A percentile compares a stretch with the other conserved stretches of the same genome.
Evolutionary conservation across 2,113 vertebrate species (phyloP).

Genomic region (Sula dactylatra): DNA sequence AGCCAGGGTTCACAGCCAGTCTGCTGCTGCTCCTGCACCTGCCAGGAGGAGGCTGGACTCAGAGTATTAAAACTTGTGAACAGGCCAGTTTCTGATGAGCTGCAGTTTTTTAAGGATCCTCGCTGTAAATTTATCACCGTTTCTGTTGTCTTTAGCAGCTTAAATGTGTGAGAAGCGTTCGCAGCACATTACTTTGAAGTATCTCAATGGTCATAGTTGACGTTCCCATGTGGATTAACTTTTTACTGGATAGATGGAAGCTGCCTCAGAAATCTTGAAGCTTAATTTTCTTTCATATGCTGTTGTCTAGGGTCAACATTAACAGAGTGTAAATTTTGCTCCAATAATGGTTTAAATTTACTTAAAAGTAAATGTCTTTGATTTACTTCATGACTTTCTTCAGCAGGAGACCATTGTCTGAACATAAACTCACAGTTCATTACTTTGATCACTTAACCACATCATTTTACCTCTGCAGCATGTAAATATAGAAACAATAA

Average conservation of each 20-base stretch:
- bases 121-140: background rate
- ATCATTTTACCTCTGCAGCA: background rate
- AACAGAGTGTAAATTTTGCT: background rate
- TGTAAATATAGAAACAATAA: background rate
- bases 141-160: background rate
- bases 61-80: background rate
- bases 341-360: background rate
- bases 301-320: background rate
- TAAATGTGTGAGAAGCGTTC: background rate
- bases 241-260: background rate
- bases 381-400: background rate
- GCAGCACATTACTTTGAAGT: background rate
- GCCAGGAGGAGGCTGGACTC: background rate
- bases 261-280: background rate
- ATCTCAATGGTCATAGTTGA: background rate
- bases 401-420: background rate
- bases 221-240: background rate
- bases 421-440: background rate
- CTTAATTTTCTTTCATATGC: background rate
- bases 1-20: background rate
- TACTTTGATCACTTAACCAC: background rate
- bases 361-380: background rate
- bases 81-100: background rate
- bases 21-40: background rate
- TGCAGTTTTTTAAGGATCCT: background rate